phyloP scores from a whole-genome alignment of 2,888 invertebrate genomes.

The Epinotia demarniana region DNA sequence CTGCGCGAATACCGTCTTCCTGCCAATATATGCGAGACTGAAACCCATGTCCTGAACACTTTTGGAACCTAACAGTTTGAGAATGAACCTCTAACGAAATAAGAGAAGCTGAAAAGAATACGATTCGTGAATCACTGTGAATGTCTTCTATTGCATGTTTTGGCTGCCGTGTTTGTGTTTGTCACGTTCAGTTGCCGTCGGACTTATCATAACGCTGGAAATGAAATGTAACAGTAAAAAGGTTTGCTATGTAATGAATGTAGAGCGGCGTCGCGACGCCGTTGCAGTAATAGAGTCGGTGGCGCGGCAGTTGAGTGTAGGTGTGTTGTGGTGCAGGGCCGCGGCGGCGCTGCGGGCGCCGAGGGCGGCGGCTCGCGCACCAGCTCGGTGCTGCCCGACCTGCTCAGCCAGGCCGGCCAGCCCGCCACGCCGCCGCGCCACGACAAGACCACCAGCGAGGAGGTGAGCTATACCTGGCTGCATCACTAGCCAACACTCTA shows the following conservation, averaged over 20 bases:
- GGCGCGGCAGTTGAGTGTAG: neutral
- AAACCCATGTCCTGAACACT: constrained; percentile 67
- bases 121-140: constrained; percentile 68
- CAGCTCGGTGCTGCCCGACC: constrained; percentile 97
- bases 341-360: constrained; percentile 72
- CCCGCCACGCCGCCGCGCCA: constrained; percentile 94
- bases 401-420: constrained; percentile 94
- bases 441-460: constrained; percentile 97
- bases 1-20: constrained; percentile 82
- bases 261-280: constrained; percentile 11
- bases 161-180: constrained; percentile 77
- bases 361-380: constrained; percentile 90
- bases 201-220: constrained; percentile 46
- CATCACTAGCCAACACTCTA: neutral
- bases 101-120: constrained; percentile 69
- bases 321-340: constrained; percentile 63
- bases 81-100: constrained; percentile 79
- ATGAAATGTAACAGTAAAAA: constrained; percentile 27
- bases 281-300: neutral
- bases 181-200: constrained; percentile 66
- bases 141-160: constrained; percentile 79
- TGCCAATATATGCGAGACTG: constrained; percentile 71
- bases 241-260: constrained; percentile 36
- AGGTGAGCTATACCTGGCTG: constrained; percentile 87
- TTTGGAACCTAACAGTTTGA: constrained; percentile 70